A percentile compares a stretch with the other conserved stretches of the same genome.
Evolutionary conservation across 2,797 vertebrate genomes (phyloP).

Genomic region (Limnodromus scolopaceus): DNA sequence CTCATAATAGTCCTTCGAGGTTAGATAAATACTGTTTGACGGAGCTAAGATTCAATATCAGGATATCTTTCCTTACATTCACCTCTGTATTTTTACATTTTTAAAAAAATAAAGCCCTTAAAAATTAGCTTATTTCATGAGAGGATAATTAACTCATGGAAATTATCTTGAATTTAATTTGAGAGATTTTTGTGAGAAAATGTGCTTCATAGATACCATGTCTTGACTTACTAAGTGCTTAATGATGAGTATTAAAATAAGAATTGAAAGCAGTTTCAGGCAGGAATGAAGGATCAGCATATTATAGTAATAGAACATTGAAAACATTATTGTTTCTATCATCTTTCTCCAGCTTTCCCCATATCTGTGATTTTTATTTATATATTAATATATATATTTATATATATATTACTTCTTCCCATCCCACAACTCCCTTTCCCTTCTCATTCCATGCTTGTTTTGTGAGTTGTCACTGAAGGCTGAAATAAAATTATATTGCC

Average conservation of each 20-base stretch:
- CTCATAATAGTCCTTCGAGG: neutral
- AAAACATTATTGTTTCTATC: neutral
- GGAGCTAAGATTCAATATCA: neutral
- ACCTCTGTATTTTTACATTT: neutral
- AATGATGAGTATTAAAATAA: neutral
- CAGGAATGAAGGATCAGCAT: neutral
- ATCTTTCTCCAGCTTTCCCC: fast-evolving
- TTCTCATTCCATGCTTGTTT: neutral
- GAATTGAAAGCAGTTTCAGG: neutral
- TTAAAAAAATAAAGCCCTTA: neutral
- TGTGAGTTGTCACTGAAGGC: neutral
- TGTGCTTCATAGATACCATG: neutral
- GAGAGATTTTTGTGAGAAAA: neutral
- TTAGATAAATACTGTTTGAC: neutral
- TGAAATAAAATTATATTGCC: neutral
- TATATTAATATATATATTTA: too few species aligned
- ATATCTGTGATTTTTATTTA: neutral
- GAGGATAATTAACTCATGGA: neutral
- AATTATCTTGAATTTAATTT: neutral
- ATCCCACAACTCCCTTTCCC: fast-evolving
- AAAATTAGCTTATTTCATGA: neutral
- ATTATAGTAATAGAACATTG: neutral
- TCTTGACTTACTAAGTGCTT: neutral
- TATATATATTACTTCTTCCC: too few species aligned
- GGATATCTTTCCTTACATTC: neutral